Conservation (phyloP, 1,140 invertebrate genomes). For the Lasaia peninsularis region DNA sequence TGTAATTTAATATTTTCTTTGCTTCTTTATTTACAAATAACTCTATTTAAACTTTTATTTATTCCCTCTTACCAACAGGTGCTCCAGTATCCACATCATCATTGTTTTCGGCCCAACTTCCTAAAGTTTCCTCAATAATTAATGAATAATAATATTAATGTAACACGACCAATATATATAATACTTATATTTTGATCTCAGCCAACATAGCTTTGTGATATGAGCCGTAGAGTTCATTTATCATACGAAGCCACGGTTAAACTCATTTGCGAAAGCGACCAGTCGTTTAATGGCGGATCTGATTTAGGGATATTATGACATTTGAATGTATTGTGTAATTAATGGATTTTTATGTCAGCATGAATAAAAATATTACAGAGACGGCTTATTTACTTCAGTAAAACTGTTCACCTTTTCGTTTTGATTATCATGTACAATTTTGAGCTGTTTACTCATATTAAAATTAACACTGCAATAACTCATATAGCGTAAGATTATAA, state of each 20-base stretch:
- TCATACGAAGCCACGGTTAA: background rate
- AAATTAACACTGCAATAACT: too few relatives aligned
- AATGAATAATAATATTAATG: too few relatives aligned
- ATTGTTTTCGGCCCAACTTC: too few relatives aligned
- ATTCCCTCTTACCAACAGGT: too few relatives aligned
- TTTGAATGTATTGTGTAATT: background rate
- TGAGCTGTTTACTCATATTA: too few relatives aligned
- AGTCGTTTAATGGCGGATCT: background rate
- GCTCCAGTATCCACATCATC: too few relatives aligned
- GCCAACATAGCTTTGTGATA: background rate
- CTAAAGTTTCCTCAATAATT: too few relatives aligned
- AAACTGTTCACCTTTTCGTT: too few relatives aligned
- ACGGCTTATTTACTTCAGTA: background rate
- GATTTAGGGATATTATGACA: conserved; percentile 6
- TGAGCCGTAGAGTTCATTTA: background rate
- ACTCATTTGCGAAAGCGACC: conserved; percentile 1
- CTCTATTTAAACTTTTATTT: too few relatives aligned
- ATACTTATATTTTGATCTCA: background rate
- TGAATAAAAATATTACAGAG: background rate
- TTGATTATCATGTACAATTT: too few relatives aligned
- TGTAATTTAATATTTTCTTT: too few relatives aligned
- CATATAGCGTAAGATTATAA: too few relatives aligned
- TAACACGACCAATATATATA: background rate
- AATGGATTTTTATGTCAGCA: background rate
- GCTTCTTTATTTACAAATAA: background rate